phyloP scores from a whole-genome alignment of 2,797 vertebrate genomes.

The Sebastes matsubarae region DNA sequence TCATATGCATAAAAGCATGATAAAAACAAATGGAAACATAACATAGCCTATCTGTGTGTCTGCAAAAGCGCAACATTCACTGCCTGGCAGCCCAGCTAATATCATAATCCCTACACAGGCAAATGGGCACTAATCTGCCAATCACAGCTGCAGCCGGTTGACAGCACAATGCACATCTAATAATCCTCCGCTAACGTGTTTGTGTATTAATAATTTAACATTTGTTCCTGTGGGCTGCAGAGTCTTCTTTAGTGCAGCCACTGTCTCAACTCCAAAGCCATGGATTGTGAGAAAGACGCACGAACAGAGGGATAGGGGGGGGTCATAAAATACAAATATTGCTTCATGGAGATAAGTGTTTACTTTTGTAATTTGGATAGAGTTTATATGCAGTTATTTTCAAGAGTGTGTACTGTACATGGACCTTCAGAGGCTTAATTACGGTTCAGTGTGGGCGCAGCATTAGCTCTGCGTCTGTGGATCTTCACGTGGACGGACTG shows the following conservation, averaged over 20 bases:
- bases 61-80: constrained; percentile 22
- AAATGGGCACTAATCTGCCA: constrained; percentile 59
- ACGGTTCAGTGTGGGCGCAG: neutral
- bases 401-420: neutral
- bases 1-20: constrained; percentile 7
- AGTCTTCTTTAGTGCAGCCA: constrained; percentile 8
- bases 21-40: constrained; percentile 39
- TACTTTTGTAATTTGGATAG: neutral
- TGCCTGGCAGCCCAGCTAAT: constrained; percentile 37
- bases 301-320: neutral
- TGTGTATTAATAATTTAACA: constrained; percentile 54
- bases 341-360: constrained; percentile 18
- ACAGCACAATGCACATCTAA: constrained; percentile 58
- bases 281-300: neutral
- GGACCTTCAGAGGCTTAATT: neutral
- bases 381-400: neutral
- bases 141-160: constrained; percentile 48
- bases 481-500: neutral
- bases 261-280: neutral
- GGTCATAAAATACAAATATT: constrained; percentile 11
- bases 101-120: constrained; percentile 54
- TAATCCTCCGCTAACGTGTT: constrained; percentile 65
- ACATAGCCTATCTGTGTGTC: constrained; percentile 1
- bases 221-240: constrained; percentile 8
- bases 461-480: neutral